Evolutionary conservation across 2,888 invertebrate genomes (phyloP), one percentile per base, ranked within the genome.

Genomic region (Eristalis intricaria): DNA sequence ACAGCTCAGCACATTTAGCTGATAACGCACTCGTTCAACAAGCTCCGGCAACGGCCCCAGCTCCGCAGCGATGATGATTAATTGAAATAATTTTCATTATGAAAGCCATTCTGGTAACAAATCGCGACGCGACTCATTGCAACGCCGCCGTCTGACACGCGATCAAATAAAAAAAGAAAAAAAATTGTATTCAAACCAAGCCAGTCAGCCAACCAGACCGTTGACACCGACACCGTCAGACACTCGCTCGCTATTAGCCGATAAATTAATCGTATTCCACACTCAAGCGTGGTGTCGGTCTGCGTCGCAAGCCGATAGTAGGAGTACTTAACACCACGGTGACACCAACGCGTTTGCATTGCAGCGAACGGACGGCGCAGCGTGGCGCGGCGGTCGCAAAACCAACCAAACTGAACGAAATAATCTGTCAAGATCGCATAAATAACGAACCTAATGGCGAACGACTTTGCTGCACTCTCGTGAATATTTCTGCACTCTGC

Each of bases 271-370:
- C 87, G 83, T 84, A 80, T 84, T 87, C 84, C 84, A 84, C 87
- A 80, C 87, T 87, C 87, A 87, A 84, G 87, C 87, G 83, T 61
- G 64, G 83, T 61, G 64, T 68, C 61, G 35, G 58, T 7, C 43
- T 32, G 61, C n/a, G 68, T 56, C 38, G 70, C 69, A 89, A 90
- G 89, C 89, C 89, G 91, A 91, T 89, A 91, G 91, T 91, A 91
- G 90, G 91, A 91, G 91, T 90, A 50, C 50, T 50, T 50, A 88
- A 69, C 74, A 50, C 66, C 79, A 29, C 23, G 75, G 58, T 86
- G 71, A 89, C 86, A 87, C 87, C 87, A 87, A 87, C 87, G 87
- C 87, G 22, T 56, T 82, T 56, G 50, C 50, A 19, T 19, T 50
- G 43, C 43, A n/a, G 7, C 43, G 43, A n/a, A 0, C 15, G 43